Conservation (phyloP, 2,888 invertebrate genomes). For the Netelia fuscicornis region DNA sequence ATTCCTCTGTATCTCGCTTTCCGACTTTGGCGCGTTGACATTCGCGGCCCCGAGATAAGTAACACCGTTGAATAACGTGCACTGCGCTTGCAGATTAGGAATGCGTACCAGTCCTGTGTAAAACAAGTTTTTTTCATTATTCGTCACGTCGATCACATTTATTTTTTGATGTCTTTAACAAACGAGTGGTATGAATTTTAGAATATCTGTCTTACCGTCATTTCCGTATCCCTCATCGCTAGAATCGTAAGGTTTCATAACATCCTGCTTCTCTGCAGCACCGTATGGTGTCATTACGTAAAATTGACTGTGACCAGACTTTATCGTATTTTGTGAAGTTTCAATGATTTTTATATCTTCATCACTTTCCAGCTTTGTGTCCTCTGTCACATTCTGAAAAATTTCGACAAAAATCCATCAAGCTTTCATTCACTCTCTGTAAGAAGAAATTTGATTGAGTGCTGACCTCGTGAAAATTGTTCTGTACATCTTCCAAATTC, state of each 20-base stretch:
- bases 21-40: slow-evolving; percentile 96
- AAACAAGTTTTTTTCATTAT: too few relatives aligned
- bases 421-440: not conserved
- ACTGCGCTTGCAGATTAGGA: slow-evolving; percentile 92
- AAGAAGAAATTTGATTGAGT: too few relatives aligned
- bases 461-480: slow-evolving; percentile 87
- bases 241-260: slow-evolving; percentile 92
- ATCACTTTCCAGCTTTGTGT: slow-evolving; percentile 81
- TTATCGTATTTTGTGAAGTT: slow-evolving; percentile 81
- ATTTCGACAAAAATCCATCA: not conserved
- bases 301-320: slow-evolving; percentile 86
- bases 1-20: slow-evolving; percentile 96
- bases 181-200: not conserved
- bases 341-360: slow-evolving; percentile 78
- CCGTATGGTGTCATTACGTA: slow-evolving; percentile 83
- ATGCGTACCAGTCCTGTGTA: too few relatives aligned
- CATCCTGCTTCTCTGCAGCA: slow-evolving; percentile 90
- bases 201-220: slow-evolving; percentile 25
- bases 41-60: slow-evolving; percentile 96
- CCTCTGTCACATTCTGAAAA: slow-evolving; percentile 81
- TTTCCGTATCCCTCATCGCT: slow-evolving; percentile 89
- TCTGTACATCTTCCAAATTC: slow-evolving; percentile 88
- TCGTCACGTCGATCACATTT: too few relatives aligned
- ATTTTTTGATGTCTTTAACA: not conserved
- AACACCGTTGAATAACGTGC: slow-evolving; percentile 96